phyloP scores from a whole-genome alignment of 2,797 vertebrate species.

The Australoheros facetus region DNA sequence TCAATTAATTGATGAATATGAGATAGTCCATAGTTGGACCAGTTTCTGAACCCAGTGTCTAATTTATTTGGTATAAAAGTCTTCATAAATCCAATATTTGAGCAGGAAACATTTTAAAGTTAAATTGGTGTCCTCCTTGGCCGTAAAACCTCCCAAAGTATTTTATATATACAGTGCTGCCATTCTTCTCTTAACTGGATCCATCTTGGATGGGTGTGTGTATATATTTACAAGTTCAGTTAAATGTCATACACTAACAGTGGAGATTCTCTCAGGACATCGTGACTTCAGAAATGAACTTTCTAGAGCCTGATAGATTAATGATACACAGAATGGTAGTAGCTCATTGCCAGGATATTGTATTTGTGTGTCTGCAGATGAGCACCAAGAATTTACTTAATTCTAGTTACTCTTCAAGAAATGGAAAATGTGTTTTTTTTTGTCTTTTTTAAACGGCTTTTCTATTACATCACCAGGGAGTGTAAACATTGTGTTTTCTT shows the following conservation, averaged over 20 bases:
- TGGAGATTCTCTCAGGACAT: background rate
- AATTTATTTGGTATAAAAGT: no score
- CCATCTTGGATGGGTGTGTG: background rate
- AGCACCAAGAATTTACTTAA: background rate
- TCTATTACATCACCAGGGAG: background rate
- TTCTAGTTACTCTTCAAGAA: background rate
- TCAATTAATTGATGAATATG: no score
- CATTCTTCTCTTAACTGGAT: background rate
- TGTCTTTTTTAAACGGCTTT: background rate
- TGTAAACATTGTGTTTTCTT: background rate
- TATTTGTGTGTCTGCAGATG: background rate
- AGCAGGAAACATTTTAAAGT: background rate
- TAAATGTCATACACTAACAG: background rate
- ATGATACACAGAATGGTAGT: background rate
- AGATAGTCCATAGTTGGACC: no score
- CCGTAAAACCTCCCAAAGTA: background rate
- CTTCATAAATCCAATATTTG: no score
- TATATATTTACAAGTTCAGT: background rate
- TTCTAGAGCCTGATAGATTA: background rate
- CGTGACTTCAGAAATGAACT: background rate
- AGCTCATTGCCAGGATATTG: background rate
- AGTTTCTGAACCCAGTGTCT: no score
- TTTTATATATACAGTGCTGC: background rate
- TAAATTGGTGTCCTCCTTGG: background rate
- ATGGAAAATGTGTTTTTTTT: background rate